Evolutionary conservation across 2,113 vertebrate species (phyloP).

Genomic region (Empidonax traillii): DNA sequence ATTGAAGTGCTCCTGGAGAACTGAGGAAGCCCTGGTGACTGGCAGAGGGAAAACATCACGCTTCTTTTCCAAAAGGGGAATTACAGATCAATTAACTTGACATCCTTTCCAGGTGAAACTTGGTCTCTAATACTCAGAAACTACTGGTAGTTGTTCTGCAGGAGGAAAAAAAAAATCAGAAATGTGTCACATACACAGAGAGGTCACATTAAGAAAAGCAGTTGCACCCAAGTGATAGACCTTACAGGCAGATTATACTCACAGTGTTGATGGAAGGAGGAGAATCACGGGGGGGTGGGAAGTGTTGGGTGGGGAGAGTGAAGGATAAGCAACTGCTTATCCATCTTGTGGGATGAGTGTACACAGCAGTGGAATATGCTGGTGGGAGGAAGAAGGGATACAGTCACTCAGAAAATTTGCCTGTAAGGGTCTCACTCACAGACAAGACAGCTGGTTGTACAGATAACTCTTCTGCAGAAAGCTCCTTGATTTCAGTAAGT

Average conservation of each 20-base stretch:
- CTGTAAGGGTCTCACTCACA: not conserved
- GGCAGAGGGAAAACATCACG: not conserved
- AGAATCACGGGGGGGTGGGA: not conserved
- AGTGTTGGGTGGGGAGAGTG: not conserved
- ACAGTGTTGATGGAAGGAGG: not conserved
- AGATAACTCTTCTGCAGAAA: not conserved
- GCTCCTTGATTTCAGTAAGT: not conserved
- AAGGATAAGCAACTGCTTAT: slow-evolving; percentile 27
- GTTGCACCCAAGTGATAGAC: not conserved
- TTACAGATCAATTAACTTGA: slow-evolving; percentile 46
- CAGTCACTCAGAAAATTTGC: not conserved
- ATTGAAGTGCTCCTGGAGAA: slow-evolving; percentile 47
- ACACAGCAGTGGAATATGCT: not conserved
- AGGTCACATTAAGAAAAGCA: not conserved
- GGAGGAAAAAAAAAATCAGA: not conserved
- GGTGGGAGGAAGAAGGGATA: not conserved
- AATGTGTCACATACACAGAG: not conserved
- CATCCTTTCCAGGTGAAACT: slow-evolving; percentile 15
- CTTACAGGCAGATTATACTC: not conserved
- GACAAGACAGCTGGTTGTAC: not conserved
- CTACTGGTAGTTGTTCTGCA: not conserved
- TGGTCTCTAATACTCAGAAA: slow-evolving; percentile 22
- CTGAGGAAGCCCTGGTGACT: slow-evolving; percentile 29
- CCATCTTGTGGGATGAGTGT: not conserved
- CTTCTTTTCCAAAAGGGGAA: slow-evolving; percentile 24